These are phyloP conservation scores for Asteroscopus sphinx DNA, from an alignment of 2,888 invertebrate genomes.

Conservation along the genomic window DNA sequence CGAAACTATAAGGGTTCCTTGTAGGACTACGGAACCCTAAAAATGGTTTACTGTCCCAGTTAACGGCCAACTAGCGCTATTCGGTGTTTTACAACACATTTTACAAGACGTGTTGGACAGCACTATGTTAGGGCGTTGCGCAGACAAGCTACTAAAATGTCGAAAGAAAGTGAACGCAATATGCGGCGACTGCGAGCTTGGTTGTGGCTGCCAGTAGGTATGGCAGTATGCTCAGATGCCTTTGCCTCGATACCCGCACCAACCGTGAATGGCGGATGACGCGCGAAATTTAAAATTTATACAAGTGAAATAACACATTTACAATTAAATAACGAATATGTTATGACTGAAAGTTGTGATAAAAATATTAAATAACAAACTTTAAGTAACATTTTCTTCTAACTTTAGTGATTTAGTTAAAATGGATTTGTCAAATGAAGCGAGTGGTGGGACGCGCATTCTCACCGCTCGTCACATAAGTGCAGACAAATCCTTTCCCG, in stretches of 20 bases:
- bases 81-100: no score
- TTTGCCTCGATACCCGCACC: slow-evolving; percentile 59
- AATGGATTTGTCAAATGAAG: slow-evolving; percentile 79
- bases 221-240: slow-evolving; percentile 67
- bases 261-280: slow-evolving; percentile 43
- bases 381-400: slow-evolving; percentile 26
- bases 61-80: no score
- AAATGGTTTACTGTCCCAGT: no score
- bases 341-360: slow-evolving; percentile 43
- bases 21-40: no score
- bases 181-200: slow-evolving; percentile 50
- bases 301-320: slow-evolving; percentile 16
- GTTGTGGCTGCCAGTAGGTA: slow-evolving; percentile 51
- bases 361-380: slow-evolving; percentile 20
- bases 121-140: slow-evolving; percentile 70
- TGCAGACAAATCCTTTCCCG: slow-evolving; percentile 69
- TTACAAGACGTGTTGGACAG: slow-evolving; percentile 40
- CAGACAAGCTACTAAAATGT: slow-evolving; percentile 76
- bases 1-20: no score
- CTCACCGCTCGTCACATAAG: slow-evolving; percentile 77
- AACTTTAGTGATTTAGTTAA: slow-evolving; percentile 44
- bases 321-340: slow-evolving; percentile 30
- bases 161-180: slow-evolving; percentile 88
- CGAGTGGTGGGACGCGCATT: slow-evolving; percentile 66
- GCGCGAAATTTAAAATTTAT: slow-evolving; percentile 59